Conservation (phyloP, 2,888 invertebrate genomes). For the Scaptomyza parva region DNA sequence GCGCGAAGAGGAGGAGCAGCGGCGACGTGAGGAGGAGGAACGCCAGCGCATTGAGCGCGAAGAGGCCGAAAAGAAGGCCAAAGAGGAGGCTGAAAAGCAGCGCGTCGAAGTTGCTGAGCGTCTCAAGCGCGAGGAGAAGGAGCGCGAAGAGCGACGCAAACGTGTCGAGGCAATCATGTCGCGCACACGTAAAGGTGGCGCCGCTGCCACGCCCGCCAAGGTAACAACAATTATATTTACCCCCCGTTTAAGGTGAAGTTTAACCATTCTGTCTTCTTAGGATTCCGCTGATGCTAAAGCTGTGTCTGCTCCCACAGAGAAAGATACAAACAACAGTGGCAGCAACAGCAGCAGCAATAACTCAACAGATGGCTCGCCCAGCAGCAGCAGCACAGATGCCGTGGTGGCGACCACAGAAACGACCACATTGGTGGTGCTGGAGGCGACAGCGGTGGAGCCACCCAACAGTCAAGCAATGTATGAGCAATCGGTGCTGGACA, state of each 20-base stretch:
- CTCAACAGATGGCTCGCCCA: constrained; percentile 57
- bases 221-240: too few species aligned
- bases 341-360: constrained; percentile 55
- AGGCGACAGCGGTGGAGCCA: constrained; percentile 38
- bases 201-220: constrained; percentile 81
- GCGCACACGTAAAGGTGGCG: constrained; percentile 88
- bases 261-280: constrained; percentile 34
- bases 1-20: constrained; percentile 91
- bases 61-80: constrained; percentile 91
- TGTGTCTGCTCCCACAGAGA: constrained; percentile 52
- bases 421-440: constrained; percentile 11
- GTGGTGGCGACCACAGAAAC: constrained; percentile 44
- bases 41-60: constrained; percentile 89
- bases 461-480: constrained; percentile 83
- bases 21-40: constrained; percentile 88
- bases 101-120: constrained; percentile 93
- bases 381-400: constrained; percentile 64
- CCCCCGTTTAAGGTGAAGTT: too few species aligned
- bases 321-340: constrained; percentile 53
- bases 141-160: constrained; percentile 94
- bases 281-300: constrained; percentile 71
- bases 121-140: constrained; percentile 94
- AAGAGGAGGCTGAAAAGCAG: constrained; percentile 93
- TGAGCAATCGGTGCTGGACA: constrained; percentile 84
- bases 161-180: constrained; percentile 97